Evolutionary conservation across 2,113 vertebrate genomes (phyloP), one percentile per base, ranked within the genome.

Genomic region (Pachypanchax playfairii): DNA sequence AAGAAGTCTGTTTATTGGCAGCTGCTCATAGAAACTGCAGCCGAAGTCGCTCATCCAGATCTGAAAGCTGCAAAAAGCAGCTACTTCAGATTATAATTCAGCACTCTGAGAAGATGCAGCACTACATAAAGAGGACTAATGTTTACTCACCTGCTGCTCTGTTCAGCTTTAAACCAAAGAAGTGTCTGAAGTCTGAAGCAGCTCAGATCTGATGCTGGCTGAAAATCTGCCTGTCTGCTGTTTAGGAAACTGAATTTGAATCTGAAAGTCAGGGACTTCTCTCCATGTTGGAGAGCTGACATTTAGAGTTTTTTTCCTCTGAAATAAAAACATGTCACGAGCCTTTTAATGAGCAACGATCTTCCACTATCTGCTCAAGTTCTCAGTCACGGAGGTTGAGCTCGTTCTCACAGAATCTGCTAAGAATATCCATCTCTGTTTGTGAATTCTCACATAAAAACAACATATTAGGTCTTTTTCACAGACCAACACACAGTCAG

Each of bases 221-320:
- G 21, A 46, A 51, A 31, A 28, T 5, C 3, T 42, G n/a, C 3
- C 42, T 54, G 8, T 17, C 51, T 42, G 29, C 48, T 0, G 17
- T 47, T 51, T 6, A 28, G 46, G 31, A 42, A 58, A 52, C 24
- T 41, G 6, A 50, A 31, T 18, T 29, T 31, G 17, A 17, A 20
- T 48, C 12, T 20, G 10, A 7, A 41, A 24, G 18, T 14, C 20
- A 14, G 18, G 42, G 4, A 31, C 35, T 20, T 29, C 8, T 18
- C 28, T 43, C 38, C 22, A 2, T 18, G n/a, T 10, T 17, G 22
- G 0, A 0, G 4, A 3, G 53, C 28, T 26, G 7, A 31, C 26
- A 18, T 36, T 53, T 25, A 24, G 1, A 14, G 17, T 38, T 26
- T 53, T 54, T 39, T 7, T 36, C 20, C 13, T 14, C 31, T 53